A percentile compares a stretch with the other conserved stretches of the same genome.
Evolutionary conservation across 2,113 vertebrate species (phyloP).

Genomic region (Terrapene triunguis): DNA sequence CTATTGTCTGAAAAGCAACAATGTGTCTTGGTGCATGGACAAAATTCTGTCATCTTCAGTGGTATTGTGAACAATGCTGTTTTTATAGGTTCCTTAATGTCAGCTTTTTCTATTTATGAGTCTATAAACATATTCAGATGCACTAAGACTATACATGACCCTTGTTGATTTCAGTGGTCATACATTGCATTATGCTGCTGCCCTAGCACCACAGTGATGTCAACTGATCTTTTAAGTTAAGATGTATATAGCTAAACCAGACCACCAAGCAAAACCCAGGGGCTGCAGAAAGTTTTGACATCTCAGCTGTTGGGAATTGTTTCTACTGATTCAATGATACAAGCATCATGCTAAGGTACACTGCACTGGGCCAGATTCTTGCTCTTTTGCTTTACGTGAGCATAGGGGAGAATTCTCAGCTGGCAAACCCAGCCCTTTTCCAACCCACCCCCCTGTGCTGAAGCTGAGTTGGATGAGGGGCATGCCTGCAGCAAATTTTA

Average conservation of each 20-base stretch:
- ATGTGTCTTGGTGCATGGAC: background rate
- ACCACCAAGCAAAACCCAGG: background rate
- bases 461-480: background rate
- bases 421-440: background rate
- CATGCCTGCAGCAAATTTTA: background rate
- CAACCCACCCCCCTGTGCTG: background rate
- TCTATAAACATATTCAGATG: background rate
- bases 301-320: background rate
- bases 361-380: background rate
- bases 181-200: no score
- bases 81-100: background rate
- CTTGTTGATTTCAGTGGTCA: background rate
- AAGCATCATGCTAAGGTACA: background rate
- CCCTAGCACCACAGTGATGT: background rate
- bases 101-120: background rate
- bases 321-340: background rate
- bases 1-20: background rate
- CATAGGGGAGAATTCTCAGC: background rate
- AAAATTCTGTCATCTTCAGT: background rate
- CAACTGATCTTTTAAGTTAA: background rate
- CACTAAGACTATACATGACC: background rate
- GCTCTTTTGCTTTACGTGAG: background rate
- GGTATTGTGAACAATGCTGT: background rate
- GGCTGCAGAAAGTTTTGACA: background rate
- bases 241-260: background rate